phyloP scores from a whole-genome alignment of 2,113 vertebrate genomes.

The Hipposideros armiger region DNA sequence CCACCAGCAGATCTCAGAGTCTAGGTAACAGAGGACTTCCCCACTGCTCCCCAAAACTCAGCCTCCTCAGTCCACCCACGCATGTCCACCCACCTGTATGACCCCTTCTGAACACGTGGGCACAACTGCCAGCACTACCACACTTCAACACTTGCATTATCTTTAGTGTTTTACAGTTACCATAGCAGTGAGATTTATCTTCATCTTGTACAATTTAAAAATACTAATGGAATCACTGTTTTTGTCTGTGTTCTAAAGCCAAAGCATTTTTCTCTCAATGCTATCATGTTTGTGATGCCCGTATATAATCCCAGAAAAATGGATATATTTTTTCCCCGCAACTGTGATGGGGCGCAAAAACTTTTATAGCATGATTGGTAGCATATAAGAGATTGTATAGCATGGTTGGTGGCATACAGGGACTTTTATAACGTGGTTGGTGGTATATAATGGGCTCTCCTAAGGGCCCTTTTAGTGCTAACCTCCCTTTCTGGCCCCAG shows the following conservation, averaged over 20 bases:
- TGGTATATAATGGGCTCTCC: neutral
- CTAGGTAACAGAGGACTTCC: neutral
- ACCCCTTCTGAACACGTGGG: neutral
- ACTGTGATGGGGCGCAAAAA: neutral
- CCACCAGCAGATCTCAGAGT: neutral
- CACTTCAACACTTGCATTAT: neutral
- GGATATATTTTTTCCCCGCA: neutral
- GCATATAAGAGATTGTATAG: neutral
- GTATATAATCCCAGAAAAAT: neutral
- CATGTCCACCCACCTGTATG: neutral
- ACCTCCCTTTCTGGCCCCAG: neutral
- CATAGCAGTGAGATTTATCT: neutral
- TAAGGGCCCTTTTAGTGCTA: neutral
- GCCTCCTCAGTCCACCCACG: neutral
- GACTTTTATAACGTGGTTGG: neutral
- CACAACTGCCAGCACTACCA: neutral
- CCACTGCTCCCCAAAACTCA: neutral
- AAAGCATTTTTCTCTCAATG: neutral
- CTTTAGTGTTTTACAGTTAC: neutral
- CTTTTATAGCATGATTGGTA: neutral
- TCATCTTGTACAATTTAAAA: slow-evolving; percentile 43
- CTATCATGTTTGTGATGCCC: neutral
- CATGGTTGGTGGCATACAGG: neutral
- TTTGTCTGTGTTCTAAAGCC: slow-evolving; percentile 50
- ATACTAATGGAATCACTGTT: slow-evolving; percentile 4